Percentiles rank a stretch among this genome's conserved stretches.
Evolutionary conservation across 2,113 vertebrate species (phyloP).

Genomic region (Chunga burmeisteri): DNA sequence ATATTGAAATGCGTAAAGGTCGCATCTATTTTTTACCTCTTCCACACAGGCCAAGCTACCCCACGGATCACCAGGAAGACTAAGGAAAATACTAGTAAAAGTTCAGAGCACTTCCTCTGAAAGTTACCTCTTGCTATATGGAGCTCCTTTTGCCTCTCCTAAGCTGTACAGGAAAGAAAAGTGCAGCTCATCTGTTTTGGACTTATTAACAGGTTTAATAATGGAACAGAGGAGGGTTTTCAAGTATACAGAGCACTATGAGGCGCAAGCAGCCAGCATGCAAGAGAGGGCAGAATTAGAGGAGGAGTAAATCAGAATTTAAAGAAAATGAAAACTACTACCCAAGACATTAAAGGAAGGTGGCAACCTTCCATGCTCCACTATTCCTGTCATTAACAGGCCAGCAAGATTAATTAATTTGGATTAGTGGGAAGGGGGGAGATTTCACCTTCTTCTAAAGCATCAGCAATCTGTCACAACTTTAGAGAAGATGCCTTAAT

Average conservation of each 20-base stretch:
- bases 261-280: not conserved
- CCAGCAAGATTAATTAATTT: not conserved
- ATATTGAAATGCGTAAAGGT: not conserved
- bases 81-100: not conserved
- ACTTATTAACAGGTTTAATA: not conserved
- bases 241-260: not conserved
- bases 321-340: not conserved
- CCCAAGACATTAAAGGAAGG: not conserved
- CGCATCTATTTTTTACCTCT: not conserved
- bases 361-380: not conserved
- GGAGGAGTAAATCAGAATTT: not conserved
- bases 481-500: not conserved
- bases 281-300: not conserved
- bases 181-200: not conserved
- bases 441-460: not conserved
- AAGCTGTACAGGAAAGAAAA: not conserved
- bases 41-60: not conserved
- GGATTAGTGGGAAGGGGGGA: not conserved
- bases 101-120: not conserved
- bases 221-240: not conserved
- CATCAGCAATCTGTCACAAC: not conserved
- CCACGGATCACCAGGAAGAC: accelerated
- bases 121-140: not conserved
- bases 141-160: not conserved
- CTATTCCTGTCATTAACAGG: not conserved